A percentile compares a stretch with the other conserved stretches of the same genome.
phyloP scores from a whole-genome alignment of 2,888 invertebrate species.

The Muschampia plurimacula region DNA sequence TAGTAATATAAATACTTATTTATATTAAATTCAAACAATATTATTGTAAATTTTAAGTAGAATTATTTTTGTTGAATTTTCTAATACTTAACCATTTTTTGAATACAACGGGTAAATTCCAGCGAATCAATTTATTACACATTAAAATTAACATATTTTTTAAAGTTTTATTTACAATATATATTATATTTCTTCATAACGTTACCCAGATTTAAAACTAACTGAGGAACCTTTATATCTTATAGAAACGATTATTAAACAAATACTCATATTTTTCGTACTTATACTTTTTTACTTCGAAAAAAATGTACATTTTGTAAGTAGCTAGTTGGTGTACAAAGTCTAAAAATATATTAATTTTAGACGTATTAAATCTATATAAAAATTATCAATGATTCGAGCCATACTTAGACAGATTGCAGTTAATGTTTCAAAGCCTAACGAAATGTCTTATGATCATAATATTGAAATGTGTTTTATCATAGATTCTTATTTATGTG shows the following conservation, averaged over 20 bases:
- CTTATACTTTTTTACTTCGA: constrained; percentile 30
- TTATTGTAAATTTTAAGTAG: background rate
- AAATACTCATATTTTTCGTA: constrained; percentile 49
- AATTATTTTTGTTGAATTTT: background rate
- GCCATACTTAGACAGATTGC: constrained; percentile 65
- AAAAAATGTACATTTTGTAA: constrained; percentile 35
- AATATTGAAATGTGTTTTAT: constrained; percentile 65
- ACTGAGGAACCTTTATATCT: background rate
- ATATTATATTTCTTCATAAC: background rate
- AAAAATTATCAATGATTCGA: constrained; percentile 71
- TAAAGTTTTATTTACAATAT: constrained; percentile 5
- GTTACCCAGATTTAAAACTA: constrained; percentile 2
- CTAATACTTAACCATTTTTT: too few species aligned
- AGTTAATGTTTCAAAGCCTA: constrained; percentile 72
- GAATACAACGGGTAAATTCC: too few species aligned
- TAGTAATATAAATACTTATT: background rate
- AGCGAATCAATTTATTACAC: too few species aligned
- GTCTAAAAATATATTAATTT: constrained; percentile 31
- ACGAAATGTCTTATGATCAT: constrained; percentile 80
- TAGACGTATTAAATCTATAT: constrained; percentile 40
- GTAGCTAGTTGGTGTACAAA: constrained; percentile 42
- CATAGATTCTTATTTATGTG: constrained; percentile 56
- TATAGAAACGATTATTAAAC: constrained; percentile 9
- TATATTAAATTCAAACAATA: background rate
- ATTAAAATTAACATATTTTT: background rate